Evolutionary conservation across 2,888 invertebrate genomes (phyloP).

Genomic region (Notodonta dromedarius): DNA sequence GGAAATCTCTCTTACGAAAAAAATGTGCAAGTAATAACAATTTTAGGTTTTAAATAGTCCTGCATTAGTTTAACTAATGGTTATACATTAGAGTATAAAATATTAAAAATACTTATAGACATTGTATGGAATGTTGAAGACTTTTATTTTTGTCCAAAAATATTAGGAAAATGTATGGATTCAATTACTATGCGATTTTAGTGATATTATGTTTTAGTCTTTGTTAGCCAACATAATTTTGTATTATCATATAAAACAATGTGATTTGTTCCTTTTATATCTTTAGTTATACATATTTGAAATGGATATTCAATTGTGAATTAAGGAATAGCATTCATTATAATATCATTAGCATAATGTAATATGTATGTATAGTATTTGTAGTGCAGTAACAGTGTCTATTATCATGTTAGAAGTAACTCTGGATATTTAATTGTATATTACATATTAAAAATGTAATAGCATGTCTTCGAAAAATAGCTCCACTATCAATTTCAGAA

Average conservation of each 20-base stretch:
- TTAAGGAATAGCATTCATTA: constrained; percentile 43
- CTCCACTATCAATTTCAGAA: background rate
- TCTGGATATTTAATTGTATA: background rate
- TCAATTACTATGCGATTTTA: constrained; percentile 69
- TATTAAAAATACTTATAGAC: constrained; percentile 48
- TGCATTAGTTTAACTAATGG: constrained; percentile 73
- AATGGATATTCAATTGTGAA: constrained; percentile 60
- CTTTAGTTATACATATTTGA: constrained; percentile 52
- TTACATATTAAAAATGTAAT: background rate
- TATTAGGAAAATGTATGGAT: constrained; percentile 59
- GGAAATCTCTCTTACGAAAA: constrained; percentile 44
- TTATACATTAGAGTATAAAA: constrained; percentile 56
- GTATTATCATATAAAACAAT: constrained; percentile 57
- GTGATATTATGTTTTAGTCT: constrained; percentile 73
- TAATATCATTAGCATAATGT: constrained; percentile 41
- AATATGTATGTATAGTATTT: constrained; percentile 34
- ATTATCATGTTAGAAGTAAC: background rate
- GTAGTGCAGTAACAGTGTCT: constrained; percentile 19
- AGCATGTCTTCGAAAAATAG: background rate
- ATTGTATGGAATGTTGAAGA: constrained; percentile 68
- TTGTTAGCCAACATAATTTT: constrained; percentile 64
- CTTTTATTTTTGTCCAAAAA: constrained; percentile 68
- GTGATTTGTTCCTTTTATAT: constrained; percentile 76
- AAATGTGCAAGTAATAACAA: constrained; percentile 53
- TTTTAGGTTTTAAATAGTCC: constrained; percentile 54